These are phyloP conservation scores for Chionoecetes opilio DNA, from an alignment of 1,140 invertebrate genomes.

Conservation along the genomic window DNA sequence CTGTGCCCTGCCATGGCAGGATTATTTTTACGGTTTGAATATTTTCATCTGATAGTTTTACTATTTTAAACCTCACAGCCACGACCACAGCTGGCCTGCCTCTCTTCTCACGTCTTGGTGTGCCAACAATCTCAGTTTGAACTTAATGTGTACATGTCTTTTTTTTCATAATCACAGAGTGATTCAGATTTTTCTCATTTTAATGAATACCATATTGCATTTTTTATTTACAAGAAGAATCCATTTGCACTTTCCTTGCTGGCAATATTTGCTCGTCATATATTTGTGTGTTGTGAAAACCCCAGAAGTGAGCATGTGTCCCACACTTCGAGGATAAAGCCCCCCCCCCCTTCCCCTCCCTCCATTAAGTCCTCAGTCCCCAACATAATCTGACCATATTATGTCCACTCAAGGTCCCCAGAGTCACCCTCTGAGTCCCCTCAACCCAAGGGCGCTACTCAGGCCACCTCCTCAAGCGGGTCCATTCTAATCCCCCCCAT, in stretches of 20 bases:
- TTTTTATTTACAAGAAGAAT: background rate
- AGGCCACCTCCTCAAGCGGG: background rate
- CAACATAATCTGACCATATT: background rate
- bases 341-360: background rate
- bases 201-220: background rate
- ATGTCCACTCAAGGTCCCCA: background rate
- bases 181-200: background rate
- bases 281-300: background rate
- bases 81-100: background rate
- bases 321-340: background rate
- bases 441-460: background rate
- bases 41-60: background rate
- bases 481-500: background rate
- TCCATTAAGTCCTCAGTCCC: background rate
- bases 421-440: background rate
- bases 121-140: background rate
- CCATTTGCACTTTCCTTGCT: background rate
- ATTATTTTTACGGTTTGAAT: background rate
- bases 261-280: background rate
- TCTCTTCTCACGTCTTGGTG: background rate
- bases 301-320: background rate
- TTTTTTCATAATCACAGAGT: background rate
- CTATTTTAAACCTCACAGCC: background rate
- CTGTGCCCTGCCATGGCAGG: too few relatives aligned
- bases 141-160: background rate